Percentiles rank a stretch among this genome's conserved stretches.
phyloP scores from a whole-genome alignment of 2,888 invertebrate genomes.

The Brachycybe producta region DNA sequence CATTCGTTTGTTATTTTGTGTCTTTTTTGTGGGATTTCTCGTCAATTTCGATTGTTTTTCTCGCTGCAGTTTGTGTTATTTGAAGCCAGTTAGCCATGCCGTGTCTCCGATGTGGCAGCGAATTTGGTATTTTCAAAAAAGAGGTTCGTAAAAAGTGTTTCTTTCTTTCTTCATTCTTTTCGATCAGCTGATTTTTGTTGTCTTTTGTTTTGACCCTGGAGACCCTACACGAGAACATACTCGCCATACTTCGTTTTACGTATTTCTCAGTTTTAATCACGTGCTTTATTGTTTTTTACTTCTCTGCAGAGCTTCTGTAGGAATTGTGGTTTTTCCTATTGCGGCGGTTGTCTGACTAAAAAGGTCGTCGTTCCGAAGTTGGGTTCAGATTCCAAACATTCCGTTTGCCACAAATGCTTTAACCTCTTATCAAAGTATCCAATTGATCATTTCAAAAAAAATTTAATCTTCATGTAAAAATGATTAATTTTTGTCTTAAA shows the following conservation, averaged over 20 bases:
- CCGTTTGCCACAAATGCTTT: constrained; percentile 7
- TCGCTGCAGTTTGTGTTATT: too few species aligned
- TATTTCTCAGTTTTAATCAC: background rate
- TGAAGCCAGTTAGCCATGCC: background rate
- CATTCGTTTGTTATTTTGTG: too few species aligned
- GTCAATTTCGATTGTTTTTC: too few species aligned
- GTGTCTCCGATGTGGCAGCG: constrained; percentile 1
- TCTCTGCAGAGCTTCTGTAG: constrained; percentile 1
- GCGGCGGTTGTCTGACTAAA: constrained; percentile 4
- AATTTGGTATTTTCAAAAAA: constrained; percentile 5
- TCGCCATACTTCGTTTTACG: background rate
- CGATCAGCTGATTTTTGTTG: constrained; percentile 3
- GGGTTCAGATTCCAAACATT: constrained; percentile 5
- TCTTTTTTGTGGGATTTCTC: too few species aligned
- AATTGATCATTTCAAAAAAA: background rate
- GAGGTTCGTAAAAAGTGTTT: constrained; percentile 1
- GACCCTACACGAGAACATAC: too few species aligned
- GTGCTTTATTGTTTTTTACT: background rate
- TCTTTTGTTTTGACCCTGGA: too few species aligned
- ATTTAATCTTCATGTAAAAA: background rate
- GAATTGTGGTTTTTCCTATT: constrained; percentile 5
- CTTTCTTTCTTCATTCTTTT: too few species aligned
- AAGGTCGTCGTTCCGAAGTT: constrained; percentile 1
- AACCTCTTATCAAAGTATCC: background rate
- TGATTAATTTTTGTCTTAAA: background rate